Evolutionary conservation across 2,797 vertebrate genomes (phyloP).

Genomic region (Anisognathus igniventris): DNA sequence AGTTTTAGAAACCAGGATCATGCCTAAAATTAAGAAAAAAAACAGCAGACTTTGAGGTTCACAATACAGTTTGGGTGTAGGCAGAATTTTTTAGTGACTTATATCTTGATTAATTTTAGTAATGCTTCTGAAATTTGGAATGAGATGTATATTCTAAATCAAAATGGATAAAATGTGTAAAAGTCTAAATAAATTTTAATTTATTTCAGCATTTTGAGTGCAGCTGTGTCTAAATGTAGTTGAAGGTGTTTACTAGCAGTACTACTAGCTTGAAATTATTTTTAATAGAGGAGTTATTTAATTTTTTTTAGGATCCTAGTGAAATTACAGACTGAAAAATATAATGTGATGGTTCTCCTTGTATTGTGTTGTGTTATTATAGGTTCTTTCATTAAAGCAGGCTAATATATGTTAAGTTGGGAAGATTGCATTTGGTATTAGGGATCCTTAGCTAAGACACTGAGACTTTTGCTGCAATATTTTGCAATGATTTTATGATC

Average conservation of each 20-base stretch:
- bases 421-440: background rate
- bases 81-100: background rate
- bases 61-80: background rate
- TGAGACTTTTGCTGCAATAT: background rate
- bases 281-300: background rate
- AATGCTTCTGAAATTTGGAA: background rate
- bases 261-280: background rate
- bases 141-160: background rate
- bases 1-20: background rate
- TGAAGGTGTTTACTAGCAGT: background rate
- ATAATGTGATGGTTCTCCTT: background rate
- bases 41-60: background rate
- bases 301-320: background rate
- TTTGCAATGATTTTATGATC: background rate
- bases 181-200: background rate
- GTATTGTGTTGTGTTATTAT: background rate
- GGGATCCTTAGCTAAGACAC: background rate
- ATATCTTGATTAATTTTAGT: background rate
- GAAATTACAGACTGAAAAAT: background rate
- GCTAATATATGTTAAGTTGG: background rate
- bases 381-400: background rate
- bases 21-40: background rate
- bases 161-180: background rate
- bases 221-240: background rate
- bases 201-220: background rate